phyloP scores from a whole-genome alignment of 1,140 invertebrate genomes.

The Bombus sylvicola region DNA sequence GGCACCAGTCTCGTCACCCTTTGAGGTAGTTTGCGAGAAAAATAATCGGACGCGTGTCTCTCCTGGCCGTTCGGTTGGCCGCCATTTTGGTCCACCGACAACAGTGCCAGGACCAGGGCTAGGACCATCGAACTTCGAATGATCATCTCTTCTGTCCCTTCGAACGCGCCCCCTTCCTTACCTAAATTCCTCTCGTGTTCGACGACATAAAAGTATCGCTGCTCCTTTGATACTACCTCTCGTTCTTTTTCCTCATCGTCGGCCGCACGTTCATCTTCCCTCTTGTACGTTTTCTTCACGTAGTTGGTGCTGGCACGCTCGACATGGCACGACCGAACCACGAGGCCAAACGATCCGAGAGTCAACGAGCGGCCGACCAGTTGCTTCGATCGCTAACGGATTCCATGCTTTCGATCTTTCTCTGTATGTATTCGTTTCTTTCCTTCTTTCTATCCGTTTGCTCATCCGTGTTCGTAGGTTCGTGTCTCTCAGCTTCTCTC shows the following conservation, averaged over 20 bases:
- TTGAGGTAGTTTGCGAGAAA: conserved; percentile 59
- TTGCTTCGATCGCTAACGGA: conserved; percentile 1
- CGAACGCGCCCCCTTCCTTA: conserved; percentile 63
- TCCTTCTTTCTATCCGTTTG: neutral
- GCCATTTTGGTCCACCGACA: conserved; percentile 72
- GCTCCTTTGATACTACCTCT: conserved; percentile 73
- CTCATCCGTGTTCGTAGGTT: neutral
- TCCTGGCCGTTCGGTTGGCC: conserved; percentile 57
- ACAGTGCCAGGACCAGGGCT: conserved; percentile 74
- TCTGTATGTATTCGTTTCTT: neutral
- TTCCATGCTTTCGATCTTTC: conserved; percentile 11
- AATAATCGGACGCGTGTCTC: conserved; percentile 61
- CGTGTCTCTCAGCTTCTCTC: too few relatives aligned
- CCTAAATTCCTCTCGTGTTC: conserved; percentile 54
- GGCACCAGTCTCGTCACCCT: conserved; percentile 80
- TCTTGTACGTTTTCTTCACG: conserved; percentile 62
- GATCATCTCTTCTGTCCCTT: conserved; percentile 70
- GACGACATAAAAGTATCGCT: conserved; percentile 59
- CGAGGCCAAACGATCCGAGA: too few relatives aligned
- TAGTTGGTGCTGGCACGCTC: conserved; percentile 64
- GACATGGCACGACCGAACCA: conserved; percentile 64
- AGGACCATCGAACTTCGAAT: conserved; percentile 72
- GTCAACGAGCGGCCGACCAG: neutral
- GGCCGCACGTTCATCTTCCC: conserved; percentile 66
- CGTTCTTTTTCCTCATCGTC: conserved; percentile 76